Evolutionary conservation across 2,113 vertebrate species (phyloP).

Genomic region (Dromiciops gliroides): DNA sequence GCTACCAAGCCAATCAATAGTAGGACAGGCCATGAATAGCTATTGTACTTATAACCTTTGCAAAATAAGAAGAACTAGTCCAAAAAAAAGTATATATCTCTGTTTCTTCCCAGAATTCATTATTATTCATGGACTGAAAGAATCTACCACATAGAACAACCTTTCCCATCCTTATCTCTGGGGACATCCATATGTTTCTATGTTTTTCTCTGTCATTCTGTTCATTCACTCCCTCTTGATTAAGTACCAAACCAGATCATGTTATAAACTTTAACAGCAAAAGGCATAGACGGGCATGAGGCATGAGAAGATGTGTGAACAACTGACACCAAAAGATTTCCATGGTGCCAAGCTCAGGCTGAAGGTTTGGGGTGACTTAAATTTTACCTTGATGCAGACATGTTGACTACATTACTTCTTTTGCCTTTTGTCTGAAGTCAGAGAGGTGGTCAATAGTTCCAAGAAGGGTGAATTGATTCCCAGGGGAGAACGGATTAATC

Average conservation of each 20-base stretch:
- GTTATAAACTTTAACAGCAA: conserved; percentile 38
- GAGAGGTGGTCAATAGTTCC: background rate
- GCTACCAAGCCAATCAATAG: background rate
- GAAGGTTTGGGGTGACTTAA: background rate
- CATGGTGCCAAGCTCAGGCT: background rate
- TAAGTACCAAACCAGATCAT: conserved; percentile 1
- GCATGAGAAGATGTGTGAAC: background rate
- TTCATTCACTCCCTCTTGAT: background rate
- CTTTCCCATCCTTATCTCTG: background rate
- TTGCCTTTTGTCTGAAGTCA: background rate
- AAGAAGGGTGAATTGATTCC: background rate
- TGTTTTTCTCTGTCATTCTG: background rate
- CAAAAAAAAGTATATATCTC: background rate
- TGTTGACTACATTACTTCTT: background rate
- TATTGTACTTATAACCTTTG: background rate
- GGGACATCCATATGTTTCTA: background rate
- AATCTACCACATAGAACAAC: conserved; percentile 45
- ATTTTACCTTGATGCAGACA: background rate
- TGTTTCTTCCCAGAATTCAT: background rate
- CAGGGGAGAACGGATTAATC: background rate
- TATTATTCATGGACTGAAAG: conserved; percentile 54
- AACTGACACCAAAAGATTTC: background rate
- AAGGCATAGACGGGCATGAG: background rate
- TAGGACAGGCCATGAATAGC: background rate
- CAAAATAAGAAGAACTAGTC: background rate